These are phyloP conservation scores for Tetragnatha montana DNA, from an alignment of 2,888 invertebrate genomes.

Conservation along the genomic window DNA sequence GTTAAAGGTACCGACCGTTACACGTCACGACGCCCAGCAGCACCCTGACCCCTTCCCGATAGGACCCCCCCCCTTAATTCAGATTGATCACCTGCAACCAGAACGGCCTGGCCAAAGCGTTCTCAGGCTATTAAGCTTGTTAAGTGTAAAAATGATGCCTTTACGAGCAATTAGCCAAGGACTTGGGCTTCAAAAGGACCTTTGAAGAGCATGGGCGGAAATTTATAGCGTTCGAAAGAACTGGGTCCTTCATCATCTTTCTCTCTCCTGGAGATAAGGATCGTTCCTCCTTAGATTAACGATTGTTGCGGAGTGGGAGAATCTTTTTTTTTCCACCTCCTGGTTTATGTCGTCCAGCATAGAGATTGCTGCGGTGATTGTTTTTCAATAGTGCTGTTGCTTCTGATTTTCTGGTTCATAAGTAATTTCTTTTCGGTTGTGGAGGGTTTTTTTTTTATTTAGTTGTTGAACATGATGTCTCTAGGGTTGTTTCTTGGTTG, in stretches of 20 bases:
- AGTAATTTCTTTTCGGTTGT: background rate
- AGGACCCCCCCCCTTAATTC: constrained; percentile 8
- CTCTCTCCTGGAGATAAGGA: constrained; percentile 45
- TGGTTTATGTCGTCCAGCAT: background rate
- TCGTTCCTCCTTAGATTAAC: constrained; percentile 43
- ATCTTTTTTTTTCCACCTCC: background rate
- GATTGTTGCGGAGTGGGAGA: constrained; percentile 17
- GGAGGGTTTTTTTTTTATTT: background rate
- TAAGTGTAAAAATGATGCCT: constrained; percentile 65
- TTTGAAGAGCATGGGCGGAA: constrained; percentile 21
- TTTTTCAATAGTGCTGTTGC: constrained; percentile 1
- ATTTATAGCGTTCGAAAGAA: constrained; percentile 48
- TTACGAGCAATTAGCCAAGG: constrained; percentile 56
- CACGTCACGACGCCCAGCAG: too few species aligned
- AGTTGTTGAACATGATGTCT: background rate
- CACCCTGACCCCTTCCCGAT: background rate
- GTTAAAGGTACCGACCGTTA: background rate
- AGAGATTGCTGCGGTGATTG: background rate
- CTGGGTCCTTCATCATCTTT: constrained; percentile 42
- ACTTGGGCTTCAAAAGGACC: constrained; percentile 23
- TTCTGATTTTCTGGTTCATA: background rate
- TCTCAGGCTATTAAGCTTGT: constrained; percentile 60
- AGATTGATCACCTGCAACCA: constrained; percentile 45
- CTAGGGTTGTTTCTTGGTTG: background rate
- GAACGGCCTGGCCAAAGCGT: constrained; percentile 38